A percentile compares a stretch with the other conserved stretches of the same genome.
These are phyloP conservation scores for Automeris io DNA, from an alignment of 2,888 invertebrate genomes.

Conservation along the genomic window DNA sequence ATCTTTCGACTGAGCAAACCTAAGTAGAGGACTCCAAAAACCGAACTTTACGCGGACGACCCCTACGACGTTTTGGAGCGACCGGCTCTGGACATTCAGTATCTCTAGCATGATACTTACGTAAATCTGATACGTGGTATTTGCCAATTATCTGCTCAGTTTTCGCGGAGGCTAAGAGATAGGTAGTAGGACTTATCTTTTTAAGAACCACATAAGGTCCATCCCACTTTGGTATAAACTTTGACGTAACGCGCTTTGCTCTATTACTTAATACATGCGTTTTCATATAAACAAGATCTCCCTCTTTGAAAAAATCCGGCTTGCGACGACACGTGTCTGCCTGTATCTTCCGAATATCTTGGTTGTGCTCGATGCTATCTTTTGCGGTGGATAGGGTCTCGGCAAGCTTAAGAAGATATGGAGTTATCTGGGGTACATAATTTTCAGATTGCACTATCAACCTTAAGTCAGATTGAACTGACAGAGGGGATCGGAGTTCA, in stretches of 20 bases:
- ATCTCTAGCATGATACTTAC: background rate
- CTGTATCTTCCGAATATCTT: no score
- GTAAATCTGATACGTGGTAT: background rate
- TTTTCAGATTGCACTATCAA: background rate
- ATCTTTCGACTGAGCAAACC: no score
- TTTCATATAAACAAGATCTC: no score
- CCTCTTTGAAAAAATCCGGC: no score
- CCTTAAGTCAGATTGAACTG: background rate
- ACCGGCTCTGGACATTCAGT: background rate
- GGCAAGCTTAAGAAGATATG: background rate
- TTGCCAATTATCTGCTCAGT: background rate
- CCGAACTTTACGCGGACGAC: no score
- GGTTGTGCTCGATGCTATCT: no score
- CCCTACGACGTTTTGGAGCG: background rate
- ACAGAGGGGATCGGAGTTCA: conserved; percentile 7
- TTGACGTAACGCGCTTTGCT: no score
- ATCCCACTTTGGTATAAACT: background rate
- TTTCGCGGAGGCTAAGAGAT: no score
- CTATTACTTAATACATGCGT: no score
- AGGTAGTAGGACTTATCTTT: background rate
- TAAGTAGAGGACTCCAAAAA: no score
- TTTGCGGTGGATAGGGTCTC: no score
- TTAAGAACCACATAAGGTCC: background rate
- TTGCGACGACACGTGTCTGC: no score
- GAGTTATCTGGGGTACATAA: background rate